Percentiles rank a stretch among this genome's conserved stretches.
Conservation (phyloP, 2,888 invertebrate species). For the Noctua pronuba region DNA sequence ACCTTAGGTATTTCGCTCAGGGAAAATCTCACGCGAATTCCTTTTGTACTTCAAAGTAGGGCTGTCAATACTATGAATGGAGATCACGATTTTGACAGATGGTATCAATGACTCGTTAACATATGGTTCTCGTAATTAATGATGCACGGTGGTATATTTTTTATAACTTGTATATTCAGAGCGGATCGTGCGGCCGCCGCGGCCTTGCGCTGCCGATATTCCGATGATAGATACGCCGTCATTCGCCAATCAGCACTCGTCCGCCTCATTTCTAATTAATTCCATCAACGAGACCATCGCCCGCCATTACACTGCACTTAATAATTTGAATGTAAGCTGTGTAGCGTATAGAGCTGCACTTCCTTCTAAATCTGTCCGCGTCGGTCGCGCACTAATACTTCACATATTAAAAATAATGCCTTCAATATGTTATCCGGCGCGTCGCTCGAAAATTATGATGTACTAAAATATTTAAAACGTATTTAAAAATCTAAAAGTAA, state of each 20-base stretch:
- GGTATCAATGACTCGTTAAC: constrained; percentile 65
- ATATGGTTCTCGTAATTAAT: constrained; percentile 69
- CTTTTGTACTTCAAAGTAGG: constrained; percentile 52
- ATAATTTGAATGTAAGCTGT: constrained; percentile 60
- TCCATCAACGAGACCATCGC: constrained; percentile 73
- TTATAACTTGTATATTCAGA: constrained; percentile 77
- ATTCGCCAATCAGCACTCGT: constrained; percentile 72
- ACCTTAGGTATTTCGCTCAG: constrained; percentile 40
- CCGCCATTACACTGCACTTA: constrained; percentile 68
- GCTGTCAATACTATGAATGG: constrained; percentile 62
- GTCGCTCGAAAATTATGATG: constrained; percentile 44
- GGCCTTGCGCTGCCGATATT: constrained; percentile 72
- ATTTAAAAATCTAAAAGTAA: constrained; percentile 52
- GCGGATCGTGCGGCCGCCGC: constrained; percentile 71
- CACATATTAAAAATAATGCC: constrained; percentile 51
- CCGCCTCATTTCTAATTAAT: constrained; percentile 76
- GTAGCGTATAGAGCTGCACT: constrained; percentile 46
- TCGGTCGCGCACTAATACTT: constrained; percentile 31
- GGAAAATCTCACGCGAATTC: constrained; percentile 60
- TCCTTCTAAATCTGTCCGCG: constrained; percentile 51
- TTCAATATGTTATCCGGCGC: constrained; percentile 43
- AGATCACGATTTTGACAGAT: constrained; percentile 69
- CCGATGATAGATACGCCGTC: constrained; percentile 69
- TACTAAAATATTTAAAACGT: constrained; percentile 57
- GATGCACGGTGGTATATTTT: constrained; percentile 64